Evolutionary conservation across 2,797 vertebrate genomes (phyloP), one percentile per base, ranked within the genome.

Genomic region (Platyrinchus mystaceus): DNA sequence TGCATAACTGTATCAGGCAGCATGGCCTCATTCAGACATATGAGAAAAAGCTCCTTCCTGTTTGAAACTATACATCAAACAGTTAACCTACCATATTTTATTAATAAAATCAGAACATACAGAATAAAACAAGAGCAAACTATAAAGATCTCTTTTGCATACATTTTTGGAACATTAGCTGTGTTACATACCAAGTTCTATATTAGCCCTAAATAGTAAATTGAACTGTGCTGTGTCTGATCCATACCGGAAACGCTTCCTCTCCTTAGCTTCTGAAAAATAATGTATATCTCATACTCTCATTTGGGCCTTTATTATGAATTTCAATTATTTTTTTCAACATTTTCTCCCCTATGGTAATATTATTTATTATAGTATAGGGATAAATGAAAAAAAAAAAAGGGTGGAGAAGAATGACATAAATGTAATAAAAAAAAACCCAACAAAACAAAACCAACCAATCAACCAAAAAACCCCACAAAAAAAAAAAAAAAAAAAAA

Each of bases 391-490:
- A 44, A 43, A 34, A 36, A 50, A 24, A 20, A 28, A 14, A 14
- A 5, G 32, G 32, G 9, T 13, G 21, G 9, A 5, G 9, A 8
- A 34, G 3, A 4, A 60, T 49, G 0, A 39, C 20, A 30, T 6
- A 59, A 53, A 69, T 24, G 3, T 32, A 67, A 67, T 3, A n/a
- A 24, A 81, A 73, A 41, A 53, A 37, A 41, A 5, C 7, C 34
- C 23, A 26, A 47, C 22, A 37, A 68, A 37, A 7, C 17, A 16
- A 68, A 30, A 50, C 7, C 28, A 17, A 47, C 11, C 49, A 50
- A 50, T 16, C 26, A 28, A 50, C 47, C 41, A 43, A 20, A 43
- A 43, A 43, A 43, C 39, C 24, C n/a, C n/a, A n/a, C n/a, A n/a
- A n/a, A n/a, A n/a, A n/a, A n/a, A n/a, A n/a, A n/a, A n/a, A n/a